Base-by-base conservation (phyloP, 2,888 invertebrate species). In the Callyntrura sp. region DNA sequence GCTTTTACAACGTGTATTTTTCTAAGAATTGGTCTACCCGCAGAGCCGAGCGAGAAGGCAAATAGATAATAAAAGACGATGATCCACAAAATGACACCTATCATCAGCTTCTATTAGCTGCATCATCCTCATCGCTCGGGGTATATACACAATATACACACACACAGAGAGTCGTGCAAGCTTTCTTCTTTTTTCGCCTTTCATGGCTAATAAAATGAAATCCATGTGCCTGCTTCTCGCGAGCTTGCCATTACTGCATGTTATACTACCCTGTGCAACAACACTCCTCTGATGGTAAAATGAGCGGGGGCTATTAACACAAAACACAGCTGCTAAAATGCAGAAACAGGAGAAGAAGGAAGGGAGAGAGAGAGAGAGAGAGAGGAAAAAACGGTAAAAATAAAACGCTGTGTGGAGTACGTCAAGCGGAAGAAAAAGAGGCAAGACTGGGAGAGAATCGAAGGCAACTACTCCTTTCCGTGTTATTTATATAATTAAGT, bases 31-130 rank as follows among this genome's bases (percentile, higher is more conserved):
- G 14, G 4, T 65, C 14, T 28, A 28, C 35, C 35, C 35, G 20
- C 12, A 73, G 17, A 62, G 11, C 1, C 51, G 14, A 51, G 51
- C 12, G 51, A 60, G 17, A 12, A 60, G 20, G 23, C 17, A 55
- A 55, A 78, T 78, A 35, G 78, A 51, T 51, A 76, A 25, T n/a
- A 60, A 76, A 76, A 78, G 57, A 55, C 55, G 55, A 78, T 78
- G 55, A 78, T 78, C n/a, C 57, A 55, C 55, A 78, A 78, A 78
- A 78, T 78, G 25, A 78, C 78, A 78, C 55, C 55, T 55, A 78
- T 35, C 23, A 12, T 25, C 25, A 28, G 28, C 57, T 45, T 73
- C 23, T 73, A 73, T 48, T 48, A 35, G 35, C 35, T 35, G 35
- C 35, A 51, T 51, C 12, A 14, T n/a, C 51, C 1, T 51, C 51